A percentile compares a stretch with the other conserved stretches of the same genome.
These are phyloP conservation scores for Spisula subtruncata DNA, from an alignment of 2,888 invertebrate species.

Conservation along the genomic window DNA sequence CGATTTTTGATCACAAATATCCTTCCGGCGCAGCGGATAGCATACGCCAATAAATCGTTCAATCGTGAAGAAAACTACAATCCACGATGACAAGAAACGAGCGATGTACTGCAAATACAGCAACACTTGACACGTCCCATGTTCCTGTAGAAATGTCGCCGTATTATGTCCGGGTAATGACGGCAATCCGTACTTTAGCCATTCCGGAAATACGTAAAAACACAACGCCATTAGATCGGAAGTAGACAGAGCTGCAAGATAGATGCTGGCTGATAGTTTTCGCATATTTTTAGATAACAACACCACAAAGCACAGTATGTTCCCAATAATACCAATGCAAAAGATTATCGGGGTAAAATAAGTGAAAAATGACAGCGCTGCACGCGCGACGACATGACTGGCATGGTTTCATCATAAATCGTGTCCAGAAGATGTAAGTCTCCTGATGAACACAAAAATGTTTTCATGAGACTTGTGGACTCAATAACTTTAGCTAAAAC, in stretches of 20 bases:
- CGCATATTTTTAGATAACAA: slow-evolving; percentile 93
- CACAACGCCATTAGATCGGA: slow-evolving; percentile 92
- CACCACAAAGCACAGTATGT: slow-evolving; percentile 92
- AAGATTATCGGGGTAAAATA: slow-evolving; percentile 93
- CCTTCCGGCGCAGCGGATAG: slow-evolving; percentile 81
- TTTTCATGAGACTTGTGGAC: too few relatives aligned
- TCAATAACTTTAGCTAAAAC: too few relatives aligned
- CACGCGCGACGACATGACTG: slow-evolving; percentile 15
- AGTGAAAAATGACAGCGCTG: slow-evolving; percentile 86
- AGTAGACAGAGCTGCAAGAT: slow-evolving; percentile 93
- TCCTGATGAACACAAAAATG: slow-evolving; percentile 26
- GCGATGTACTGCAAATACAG: slow-evolving; percentile 90
- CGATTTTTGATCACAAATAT: slow-evolving; percentile 80
- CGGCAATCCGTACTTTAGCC: slow-evolving; percentile 82
- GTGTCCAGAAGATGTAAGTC: slow-evolving; percentile 26
- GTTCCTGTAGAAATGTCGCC: slow-evolving; percentile 78
- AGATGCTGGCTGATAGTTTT: slow-evolving; percentile 91
- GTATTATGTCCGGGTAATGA: slow-evolving; percentile 69
- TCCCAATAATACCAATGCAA: slow-evolving; percentile 92
- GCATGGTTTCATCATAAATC: slow-evolving; percentile 39
- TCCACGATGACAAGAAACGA: slow-evolving; percentile 85
- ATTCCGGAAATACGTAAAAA: slow-evolving; percentile 88
- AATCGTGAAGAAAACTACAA: slow-evolving; percentile 84
- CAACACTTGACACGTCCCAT: slow-evolving; percentile 92
- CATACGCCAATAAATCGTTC: slow-evolving; percentile 86